Evolutionary conservation across 2,888 invertebrate species (phyloP), one percentile per base, ranked within the genome.

Genomic region (Pristionchus mayeri): DNA sequence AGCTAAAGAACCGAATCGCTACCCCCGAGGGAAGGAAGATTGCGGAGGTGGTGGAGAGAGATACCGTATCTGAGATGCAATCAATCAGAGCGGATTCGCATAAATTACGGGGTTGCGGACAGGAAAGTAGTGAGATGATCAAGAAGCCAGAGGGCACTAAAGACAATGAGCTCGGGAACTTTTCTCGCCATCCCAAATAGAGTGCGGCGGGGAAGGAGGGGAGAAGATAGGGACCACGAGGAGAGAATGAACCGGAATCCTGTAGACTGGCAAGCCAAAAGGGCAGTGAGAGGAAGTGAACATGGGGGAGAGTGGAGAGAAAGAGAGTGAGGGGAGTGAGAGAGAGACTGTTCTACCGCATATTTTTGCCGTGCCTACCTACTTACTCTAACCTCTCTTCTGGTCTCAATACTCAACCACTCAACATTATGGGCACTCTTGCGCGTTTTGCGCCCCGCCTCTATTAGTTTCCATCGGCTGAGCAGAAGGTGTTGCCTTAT

Each of bases 161-260:
- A 37, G 34, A 21, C 63, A 63, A 63, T 63, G 34, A 6, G 18
- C 63, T 34, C 21, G 13, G 63, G 63, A 63, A 37, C 63, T 63
- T 63, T 63, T 34, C 63, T 63, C 63, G 13, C 18, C 48, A 76
- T 48, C 44, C n/a, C 48, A 76, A 50, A 48, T 76, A 76, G 76
- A 76, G 76, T 16, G 44, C 44, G 50, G 40, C 24, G 76, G 48
- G 9, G n/a, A 21, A 30, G 16, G 50, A n/a, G 44, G 18, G 48
- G 48, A 30, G 76, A 76, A 76, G 76, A 76, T 48, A 76, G 76
- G 50, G 76, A 76, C 63, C 34, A 34, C 63, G 34, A 11, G 30
- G 63, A 34, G 30, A 34, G 2, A 13, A 13, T 34, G 24, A 63
- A 63, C 63, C 63, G 63, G 63, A 63, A 63, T 63, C 63, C 63